phyloP scores from a whole-genome alignment of 1,140 invertebrate genomes.

The Camponotus floridanus region DNA sequence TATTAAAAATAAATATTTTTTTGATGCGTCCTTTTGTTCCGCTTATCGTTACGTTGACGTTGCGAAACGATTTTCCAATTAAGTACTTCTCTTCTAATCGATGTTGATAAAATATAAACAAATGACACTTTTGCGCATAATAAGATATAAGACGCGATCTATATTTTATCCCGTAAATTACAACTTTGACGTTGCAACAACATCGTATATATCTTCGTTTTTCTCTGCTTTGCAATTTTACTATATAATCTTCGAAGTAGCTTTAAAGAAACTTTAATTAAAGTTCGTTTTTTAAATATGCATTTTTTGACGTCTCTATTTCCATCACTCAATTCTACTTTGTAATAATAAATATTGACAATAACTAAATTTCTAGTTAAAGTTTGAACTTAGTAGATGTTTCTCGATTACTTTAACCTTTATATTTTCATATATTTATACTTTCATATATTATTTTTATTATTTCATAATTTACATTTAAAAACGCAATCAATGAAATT shows the following conservation, averaged over 20 bases:
- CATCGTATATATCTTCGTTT: neutral
- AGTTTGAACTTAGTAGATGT: too few relatives aligned
- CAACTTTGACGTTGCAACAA: neutral
- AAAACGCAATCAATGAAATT: neutral
- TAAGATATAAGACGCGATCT: neutral
- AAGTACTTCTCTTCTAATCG: neutral
- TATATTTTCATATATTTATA: neutral
- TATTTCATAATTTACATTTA: neutral
- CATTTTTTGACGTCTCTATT: neutral
- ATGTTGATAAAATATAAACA: neutral
- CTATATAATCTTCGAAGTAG: neutral
- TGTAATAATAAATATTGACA: neutral
- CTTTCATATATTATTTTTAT: neutral
- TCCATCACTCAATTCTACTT: neutral
- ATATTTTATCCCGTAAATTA: conserved; percentile 38
- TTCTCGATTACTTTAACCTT: neutral
- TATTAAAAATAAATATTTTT: conserved; percentile 35
- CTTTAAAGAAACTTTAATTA: neutral
- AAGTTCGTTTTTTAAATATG: conserved; percentile 1
- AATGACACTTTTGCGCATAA: conserved; percentile 16
- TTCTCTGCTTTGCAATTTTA: neutral
- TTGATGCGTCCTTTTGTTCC: conserved; percentile 9
- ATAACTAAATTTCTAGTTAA: neutral
- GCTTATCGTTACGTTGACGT: conserved; percentile 1
- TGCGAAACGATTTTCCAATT: conserved; percentile 31